Conservation (phyloP, 92 coral and sea anemone species). For the Epizoanthus scotinus region DNA sequence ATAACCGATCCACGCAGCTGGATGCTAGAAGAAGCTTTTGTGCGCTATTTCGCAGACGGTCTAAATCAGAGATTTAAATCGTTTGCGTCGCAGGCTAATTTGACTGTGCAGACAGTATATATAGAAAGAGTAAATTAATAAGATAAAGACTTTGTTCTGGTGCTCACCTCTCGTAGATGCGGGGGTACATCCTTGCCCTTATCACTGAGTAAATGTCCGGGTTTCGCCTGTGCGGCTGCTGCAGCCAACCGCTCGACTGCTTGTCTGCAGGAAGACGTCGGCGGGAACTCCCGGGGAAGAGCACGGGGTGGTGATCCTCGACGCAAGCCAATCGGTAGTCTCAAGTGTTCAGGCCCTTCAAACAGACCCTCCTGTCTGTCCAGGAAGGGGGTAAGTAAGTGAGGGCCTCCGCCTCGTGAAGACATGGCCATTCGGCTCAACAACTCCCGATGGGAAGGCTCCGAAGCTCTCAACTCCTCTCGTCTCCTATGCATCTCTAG, state of each 20-base stretch:
- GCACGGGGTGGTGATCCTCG: conserved; percentile 64
- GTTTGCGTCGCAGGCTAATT: too few relatives aligned
- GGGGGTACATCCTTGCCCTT: conserved; percentile 64
- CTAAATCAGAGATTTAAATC: too few relatives aligned
- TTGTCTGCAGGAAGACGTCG: conserved; percentile 71
- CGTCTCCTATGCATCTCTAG: conserved; percentile 75
- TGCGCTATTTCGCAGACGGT: too few relatives aligned
- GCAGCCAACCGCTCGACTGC: conserved; percentile 86
- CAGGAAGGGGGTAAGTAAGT: conserved; percentile 36
- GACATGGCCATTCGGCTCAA: conserved; percentile 85
- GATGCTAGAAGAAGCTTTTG: too few relatives aligned
- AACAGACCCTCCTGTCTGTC: conserved; percentile 65
- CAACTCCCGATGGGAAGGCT: conserved; percentile 83
- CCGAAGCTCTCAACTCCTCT: conserved; percentile 69
- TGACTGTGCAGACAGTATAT: too few relatives aligned
- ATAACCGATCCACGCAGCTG: too few relatives aligned
- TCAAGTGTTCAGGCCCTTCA: conserved; percentile 51
- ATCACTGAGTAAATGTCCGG: conserved; percentile 48
- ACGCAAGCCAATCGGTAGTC: conserved; percentile 62
- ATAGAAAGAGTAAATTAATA: not conserved
- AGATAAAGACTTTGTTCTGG: not conserved
- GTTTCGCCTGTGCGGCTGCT: conserved; percentile 80
- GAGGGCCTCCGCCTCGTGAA: conserved; percentile 38
- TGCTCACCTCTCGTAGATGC: conserved; percentile 74
- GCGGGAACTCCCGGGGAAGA: conserved; percentile 68